These are phyloP conservation scores for Periophthalmodon schlosseri DNA, from an alignment of 2,113 vertebrate genomes.

Conservation along the genomic window DNA sequence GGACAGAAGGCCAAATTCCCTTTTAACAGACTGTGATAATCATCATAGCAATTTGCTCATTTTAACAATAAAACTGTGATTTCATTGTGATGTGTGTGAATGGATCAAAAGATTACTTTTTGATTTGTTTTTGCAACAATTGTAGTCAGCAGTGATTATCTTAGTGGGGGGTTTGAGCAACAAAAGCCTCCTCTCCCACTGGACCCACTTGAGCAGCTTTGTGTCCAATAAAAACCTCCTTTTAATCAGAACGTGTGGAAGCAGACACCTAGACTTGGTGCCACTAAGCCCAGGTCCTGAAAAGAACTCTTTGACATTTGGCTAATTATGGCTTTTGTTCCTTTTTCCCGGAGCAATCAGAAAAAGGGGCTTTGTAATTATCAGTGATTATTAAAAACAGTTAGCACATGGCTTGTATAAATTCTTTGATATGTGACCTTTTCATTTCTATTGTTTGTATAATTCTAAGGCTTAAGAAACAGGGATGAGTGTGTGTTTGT, in stretches of 20 bases:
- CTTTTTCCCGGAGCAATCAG: background rate
- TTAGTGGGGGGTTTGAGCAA: background rate
- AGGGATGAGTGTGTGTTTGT: background rate
- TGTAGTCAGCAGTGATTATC: conserved; percentile 22
- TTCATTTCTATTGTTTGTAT: conserved; percentile 3
- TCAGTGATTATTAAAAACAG: background rate
- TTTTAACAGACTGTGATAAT: conserved; percentile 33
- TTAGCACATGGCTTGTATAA: background rate
- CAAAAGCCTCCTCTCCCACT: conserved; percentile 18
- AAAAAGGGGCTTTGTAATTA: background rate
- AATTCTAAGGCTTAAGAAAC: background rate
- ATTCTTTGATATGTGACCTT: background rate
- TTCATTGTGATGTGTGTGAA: conserved; percentile 22
- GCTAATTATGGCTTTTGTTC: conserved; percentile 3
- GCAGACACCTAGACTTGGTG: background rate
- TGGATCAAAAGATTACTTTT: conserved; percentile 24
- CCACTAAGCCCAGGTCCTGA: background rate
- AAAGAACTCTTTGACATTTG: conserved; percentile 3
- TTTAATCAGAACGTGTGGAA: background rate
- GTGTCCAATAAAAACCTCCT: background rate
- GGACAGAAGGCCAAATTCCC: conserved; percentile 2
- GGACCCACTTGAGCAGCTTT: background rate
- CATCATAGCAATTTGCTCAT: conserved; percentile 19
- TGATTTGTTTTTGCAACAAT: background rate
- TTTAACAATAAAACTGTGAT: conserved; percentile 19